Evolutionary conservation across 2,888 invertebrate species (phyloP), one percentile per base, ranked within the genome.

Genomic region (Anagyrus pseudococci): DNA sequence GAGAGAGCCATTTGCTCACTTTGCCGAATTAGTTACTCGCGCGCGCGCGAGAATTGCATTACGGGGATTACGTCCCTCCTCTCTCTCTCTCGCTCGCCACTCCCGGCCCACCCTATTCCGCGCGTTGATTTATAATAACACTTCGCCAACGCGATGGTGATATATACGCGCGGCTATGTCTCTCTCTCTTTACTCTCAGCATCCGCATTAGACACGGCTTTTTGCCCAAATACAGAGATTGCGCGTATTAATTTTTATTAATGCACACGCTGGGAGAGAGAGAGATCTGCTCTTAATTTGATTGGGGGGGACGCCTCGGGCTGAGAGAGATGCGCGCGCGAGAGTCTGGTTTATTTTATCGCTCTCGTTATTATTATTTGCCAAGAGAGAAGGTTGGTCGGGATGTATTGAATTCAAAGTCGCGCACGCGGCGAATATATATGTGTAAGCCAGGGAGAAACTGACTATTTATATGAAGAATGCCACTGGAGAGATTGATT

Each of bases 31-130:
- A 64, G 59, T 59, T 33, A 41, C 47, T 50, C 56, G 63, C 58
- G 64, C 29, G 46, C 47, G 56, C 56, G 63, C 58, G 64, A 50
- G 56, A 60, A 64, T 64, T 53, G 59, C 64, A 57, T 64, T 64
- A 60, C 10, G 33, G 49, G 59, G 46, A 57, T 64, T 56, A 56
- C 43, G 6, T 8, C 4, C 46, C 19, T 17, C 43, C 10, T 40
- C 17, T 33, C 25, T 37, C 6, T n/a, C n/a, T n/a, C n/a, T 19
- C 37, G 33, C 15, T 2, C 40, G 19, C 37, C 17, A 4, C 15
- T 23, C 41, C 40, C 33, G 29, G 29, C 10, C 4, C 6, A 29
- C 29, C 4, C 29, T 29, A 10, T 10, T 29, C 10, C 10, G 46
- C 20, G 20, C 29, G 29, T 13, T 56, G 64, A 56, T 59, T 64